A percentile compares a stretch with the other conserved stretches of the same genome.
Evolutionary conservation across 2,888 invertebrate genomes (phyloP).

Genomic region (Coenonympha arcania): DNA sequence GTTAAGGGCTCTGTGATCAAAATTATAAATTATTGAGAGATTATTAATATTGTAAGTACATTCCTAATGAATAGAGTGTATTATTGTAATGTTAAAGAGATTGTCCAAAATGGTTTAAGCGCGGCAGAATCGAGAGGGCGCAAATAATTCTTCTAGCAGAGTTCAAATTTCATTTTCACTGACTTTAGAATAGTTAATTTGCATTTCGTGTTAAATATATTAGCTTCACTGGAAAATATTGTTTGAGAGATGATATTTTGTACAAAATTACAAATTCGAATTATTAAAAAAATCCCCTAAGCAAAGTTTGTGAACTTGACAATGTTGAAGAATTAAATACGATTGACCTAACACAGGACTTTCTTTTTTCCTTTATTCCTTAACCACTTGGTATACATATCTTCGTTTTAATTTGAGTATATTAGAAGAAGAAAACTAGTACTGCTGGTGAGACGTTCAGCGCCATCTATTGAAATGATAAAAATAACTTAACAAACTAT

Average conservation of each 20-base stretch:
- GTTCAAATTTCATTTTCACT: slow-evolving; percentile 53
- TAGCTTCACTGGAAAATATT: slow-evolving; percentile 51
- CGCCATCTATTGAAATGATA: slow-evolving; percentile 37
- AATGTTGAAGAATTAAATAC: slow-evolving; percentile 69
- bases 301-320: slow-evolving; percentile 67
- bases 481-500: not conserved
- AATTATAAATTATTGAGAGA: slow-evolving; percentile 75
- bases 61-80: slow-evolving; percentile 69
- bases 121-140: slow-evolving; percentile 18
- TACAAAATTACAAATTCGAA: slow-evolving; percentile 68
- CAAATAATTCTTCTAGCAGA: slow-evolving; percentile 33
- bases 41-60: slow-evolving; percentile 72
- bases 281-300: slow-evolving; percentile 58
- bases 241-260: slow-evolving; percentile 68
- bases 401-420: no score
- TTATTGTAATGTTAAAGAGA: slow-evolving; percentile 63
- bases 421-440: no score
- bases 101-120: slow-evolving; percentile 49
- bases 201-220: slow-evolving; percentile 53
- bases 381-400: no score
- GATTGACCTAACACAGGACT: slow-evolving; percentile 49
- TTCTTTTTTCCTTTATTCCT: slow-evolving; percentile 15
- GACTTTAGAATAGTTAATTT: slow-evolving; percentile 48
- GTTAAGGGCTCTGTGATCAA: slow-evolving; percentile 74
- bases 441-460: slow-evolving; percentile 6